Evolutionary conservation across 2,797 vertebrate genomes (phyloP).

Genomic region (Bothrops alternatus): DNA sequence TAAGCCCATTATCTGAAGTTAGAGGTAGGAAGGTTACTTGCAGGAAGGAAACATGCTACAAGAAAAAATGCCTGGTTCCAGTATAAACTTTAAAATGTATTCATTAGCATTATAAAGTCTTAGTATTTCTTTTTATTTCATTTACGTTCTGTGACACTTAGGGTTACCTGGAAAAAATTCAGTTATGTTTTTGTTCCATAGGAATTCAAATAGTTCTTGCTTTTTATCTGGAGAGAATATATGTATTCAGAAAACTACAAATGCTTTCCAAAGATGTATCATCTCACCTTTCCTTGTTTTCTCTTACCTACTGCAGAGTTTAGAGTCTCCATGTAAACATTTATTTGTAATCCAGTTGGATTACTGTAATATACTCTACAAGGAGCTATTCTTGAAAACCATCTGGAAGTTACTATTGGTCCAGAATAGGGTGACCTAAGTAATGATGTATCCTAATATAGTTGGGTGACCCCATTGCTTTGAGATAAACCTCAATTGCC

Average conservation of each 20-base stretch:
- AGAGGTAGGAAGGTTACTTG: not conserved
- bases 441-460: too few relatives aligned
- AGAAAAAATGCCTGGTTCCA: too few relatives aligned
- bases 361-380: too few relatives aligned
- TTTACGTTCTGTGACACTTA: not conserved
- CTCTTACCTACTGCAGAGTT: conserved; percentile 1
- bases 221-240: not conserved
- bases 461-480: too few relatives aligned
- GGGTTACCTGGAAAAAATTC: not conserved
- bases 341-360: too few relatives aligned
- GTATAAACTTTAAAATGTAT: not conserved
- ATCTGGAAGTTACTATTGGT: too few relatives aligned
- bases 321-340: not conserved
- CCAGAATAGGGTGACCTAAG: too few relatives aligned
- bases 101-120: not conserved
- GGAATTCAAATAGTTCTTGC: conserved; percentile 2
- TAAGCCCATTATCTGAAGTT: not conserved
- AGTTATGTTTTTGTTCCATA: not conserved
- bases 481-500: too few relatives aligned
- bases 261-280: not conserved
- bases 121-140: not conserved
- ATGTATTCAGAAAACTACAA: not conserved
- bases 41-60: not conserved
- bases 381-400: too few relatives aligned
- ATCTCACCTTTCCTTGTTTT: conserved; percentile 21